Percentiles rank a stretch among this genome's conserved stretches.
These are phyloP conservation scores for Polypterus senegalus DNA, from an alignment of 2,113 vertebrate genomes.

Conservation along the genomic window DNA sequence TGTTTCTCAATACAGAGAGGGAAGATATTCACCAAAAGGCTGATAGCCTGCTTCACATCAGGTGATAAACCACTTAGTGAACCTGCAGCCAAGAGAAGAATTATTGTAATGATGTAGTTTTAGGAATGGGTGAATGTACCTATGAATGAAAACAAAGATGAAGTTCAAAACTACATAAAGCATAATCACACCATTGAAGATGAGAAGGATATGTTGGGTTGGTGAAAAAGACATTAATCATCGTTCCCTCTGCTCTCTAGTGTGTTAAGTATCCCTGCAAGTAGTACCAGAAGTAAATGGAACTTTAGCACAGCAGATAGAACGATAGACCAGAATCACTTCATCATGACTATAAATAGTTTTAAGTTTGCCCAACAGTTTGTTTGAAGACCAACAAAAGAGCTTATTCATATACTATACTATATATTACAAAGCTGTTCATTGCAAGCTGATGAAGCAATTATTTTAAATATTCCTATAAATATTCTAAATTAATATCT, in stretches of 20 bases:
- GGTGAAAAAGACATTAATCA: not conserved
- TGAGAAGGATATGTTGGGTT: not conserved
- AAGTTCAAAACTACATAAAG: not conserved
- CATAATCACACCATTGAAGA: not conserved
- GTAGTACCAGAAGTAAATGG: slow-evolving; percentile 1
- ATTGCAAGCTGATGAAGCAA: too few species aligned
- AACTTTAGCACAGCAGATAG: slow-evolving; percentile 5
- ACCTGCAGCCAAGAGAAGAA: not conserved
- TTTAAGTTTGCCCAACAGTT: too few species aligned
- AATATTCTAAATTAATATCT: too few species aligned
- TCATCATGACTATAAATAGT: too few species aligned
- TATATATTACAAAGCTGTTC: too few species aligned
- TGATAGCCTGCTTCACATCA: not conserved
- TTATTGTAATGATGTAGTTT: not conserved
- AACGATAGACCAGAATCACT: not conserved
- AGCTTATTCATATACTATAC: too few species aligned
- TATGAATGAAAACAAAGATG: not conserved
- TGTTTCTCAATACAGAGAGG: not conserved
- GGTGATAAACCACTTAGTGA: not conserved
- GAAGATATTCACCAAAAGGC: slow-evolving; percentile 4
- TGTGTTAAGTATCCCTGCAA: not conserved
- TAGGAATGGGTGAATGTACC: slow-evolving; percentile 4
- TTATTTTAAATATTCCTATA: too few species aligned
- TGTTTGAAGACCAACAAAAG: too few species aligned
- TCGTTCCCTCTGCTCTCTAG: not conserved